Evolutionary conservation across 92 coral and sea anemone genomes (phyloP), one percentile per base, ranked within the genome.

Genomic region (Zoanthus solanderi): DNA sequence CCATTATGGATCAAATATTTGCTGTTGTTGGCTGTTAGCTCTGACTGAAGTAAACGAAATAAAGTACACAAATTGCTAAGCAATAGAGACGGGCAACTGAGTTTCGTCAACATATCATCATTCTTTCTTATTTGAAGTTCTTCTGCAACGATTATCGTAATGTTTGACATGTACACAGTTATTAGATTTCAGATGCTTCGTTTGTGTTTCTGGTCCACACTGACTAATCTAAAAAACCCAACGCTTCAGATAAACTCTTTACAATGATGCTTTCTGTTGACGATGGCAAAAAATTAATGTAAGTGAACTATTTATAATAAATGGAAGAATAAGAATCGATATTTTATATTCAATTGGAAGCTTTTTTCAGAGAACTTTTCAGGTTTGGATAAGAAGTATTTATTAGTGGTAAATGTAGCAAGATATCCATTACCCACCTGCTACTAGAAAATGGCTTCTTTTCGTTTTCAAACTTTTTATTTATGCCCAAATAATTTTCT

Each of bases 1-100:
- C 83, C 91, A 84, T 92, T 93, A 93, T 91, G 94, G 93, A 91
- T 84, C 90, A 95, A 95, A 95, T 95, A 95, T 95, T 95, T 95
- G 98, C 98, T 88, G 98, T 80, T 93, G 82, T 30, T 80, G 72
- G 89, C 88, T 83, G 96, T 89, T 91, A 92, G 91, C 96, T 85
- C 71, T 79, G 78, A 80, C 71, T 71, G 92, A 74, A 83, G 46
- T 81, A 92, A 88, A 84, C 88, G 83, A 58, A 58, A 60, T 71
- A 85, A 60, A 50, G 85, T 82, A 92, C 92, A 92, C 89, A 92
- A 92, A 81, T 89, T 65, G 85, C 75, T 45, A 6, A 50, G 46
- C 57, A 28, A 77, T 29, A 46, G 75, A 65, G 85, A 58, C 58
- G 3, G 44, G 75, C 44, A 30, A 81, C 85, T 45, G 75, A 67